These are phyloP conservation scores for Lepisosteus osseus DNA, from an alignment of 2,113 vertebrate genomes.

Conservation along the genomic window DNA sequence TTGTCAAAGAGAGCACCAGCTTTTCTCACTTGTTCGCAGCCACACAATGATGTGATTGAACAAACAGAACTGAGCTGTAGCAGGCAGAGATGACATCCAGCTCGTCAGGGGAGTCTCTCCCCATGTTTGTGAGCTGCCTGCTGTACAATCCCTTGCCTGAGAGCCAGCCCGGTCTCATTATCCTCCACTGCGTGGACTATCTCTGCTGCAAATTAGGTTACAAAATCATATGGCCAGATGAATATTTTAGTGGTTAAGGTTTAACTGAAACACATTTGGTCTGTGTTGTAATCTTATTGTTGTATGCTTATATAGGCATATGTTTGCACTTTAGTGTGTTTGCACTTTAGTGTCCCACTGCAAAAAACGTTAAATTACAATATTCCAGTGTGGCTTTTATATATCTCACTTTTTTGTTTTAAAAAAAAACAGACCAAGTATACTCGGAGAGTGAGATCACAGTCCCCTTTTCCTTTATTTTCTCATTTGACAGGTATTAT, in stretches of 20 bases:
- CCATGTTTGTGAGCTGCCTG: slow-evolving; percentile 42
- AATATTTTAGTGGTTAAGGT: slow-evolving; percentile 38
- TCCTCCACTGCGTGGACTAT: slow-evolving; percentile 50
- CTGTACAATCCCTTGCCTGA: slow-evolving; percentile 58
- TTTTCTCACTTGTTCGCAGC: slow-evolving; percentile 58
- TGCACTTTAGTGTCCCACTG: too few species aligned
- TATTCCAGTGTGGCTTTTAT: too few species aligned
- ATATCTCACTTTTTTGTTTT: too few species aligned
- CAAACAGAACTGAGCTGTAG: slow-evolving; percentile 49
- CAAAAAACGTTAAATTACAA: too few species aligned
- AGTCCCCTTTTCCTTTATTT: too few species aligned
- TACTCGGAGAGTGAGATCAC: too few species aligned
- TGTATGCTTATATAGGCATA: too few species aligned
- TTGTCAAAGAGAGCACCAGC: slow-evolving; percentile 60
- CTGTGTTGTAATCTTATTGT: too few species aligned
- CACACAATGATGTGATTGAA: slow-evolving; percentile 59
- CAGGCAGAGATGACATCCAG: slow-evolving; percentile 49
- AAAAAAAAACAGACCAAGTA: too few species aligned
- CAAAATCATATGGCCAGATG: slow-evolving; percentile 36
- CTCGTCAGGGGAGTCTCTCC: slow-evolving; percentile 25
- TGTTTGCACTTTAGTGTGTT: too few species aligned
- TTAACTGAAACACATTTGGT: slow-evolving; percentile 41
- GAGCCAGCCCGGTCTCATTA: slow-evolving; percentile 56
- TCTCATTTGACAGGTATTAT: too few species aligned
- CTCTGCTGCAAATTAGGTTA: slow-evolving; percentile 52